phyloP scores from a whole-genome alignment of 2,797 vertebrate genomes.

The Apogon talboti region DNA sequence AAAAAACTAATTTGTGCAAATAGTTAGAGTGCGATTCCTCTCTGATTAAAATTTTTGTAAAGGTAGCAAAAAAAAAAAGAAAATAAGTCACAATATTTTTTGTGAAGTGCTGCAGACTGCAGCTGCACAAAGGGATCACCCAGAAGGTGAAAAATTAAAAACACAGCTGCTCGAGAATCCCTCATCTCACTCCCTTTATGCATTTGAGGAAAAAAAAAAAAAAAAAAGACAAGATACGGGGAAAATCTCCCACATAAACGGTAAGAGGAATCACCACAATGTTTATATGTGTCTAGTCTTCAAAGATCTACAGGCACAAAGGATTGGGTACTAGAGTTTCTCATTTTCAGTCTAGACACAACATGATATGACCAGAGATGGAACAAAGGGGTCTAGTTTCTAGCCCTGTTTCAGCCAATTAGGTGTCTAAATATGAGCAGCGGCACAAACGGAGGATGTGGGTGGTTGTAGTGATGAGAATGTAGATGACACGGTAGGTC shows the following conservation, averaged over 20 bases:
- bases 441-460: slow-evolving; percentile 48
- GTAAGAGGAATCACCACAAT: slow-evolving; percentile 44
- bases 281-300: slow-evolving; percentile 52
- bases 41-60: slow-evolving; percentile 46
- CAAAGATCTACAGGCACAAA: slow-evolving; percentile 72
- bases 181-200: slow-evolving; percentile 56
- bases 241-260: slow-evolving; percentile 27
- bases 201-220: slow-evolving; percentile 13
- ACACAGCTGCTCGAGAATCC: slow-evolving; percentile 34
- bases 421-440: slow-evolving; percentile 30
- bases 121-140: slow-evolving; percentile 43
- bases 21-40: slow-evolving; percentile 51
- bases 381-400: slow-evolving; percentile 33
- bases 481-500: slow-evolving; percentile 58
- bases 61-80: slow-evolving; percentile 36
- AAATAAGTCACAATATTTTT: slow-evolving; percentile 1
- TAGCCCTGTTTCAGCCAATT: slow-evolving; percentile 56
- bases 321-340: slow-evolving; percentile 51
- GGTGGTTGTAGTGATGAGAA: slow-evolving; percentile 52
- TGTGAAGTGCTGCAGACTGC: slow-evolving; percentile 37
- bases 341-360: slow-evolving; percentile 54
- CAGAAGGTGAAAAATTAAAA: slow-evolving; percentile 32
- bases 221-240: slow-evolving; percentile 6
- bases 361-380: slow-evolving; percentile 61
- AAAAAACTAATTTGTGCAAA: slow-evolving; percentile 89